Evolutionary conservation across 1,140 invertebrate genomes (phyloP).

Genomic region (Drosophila rufa): DNA sequence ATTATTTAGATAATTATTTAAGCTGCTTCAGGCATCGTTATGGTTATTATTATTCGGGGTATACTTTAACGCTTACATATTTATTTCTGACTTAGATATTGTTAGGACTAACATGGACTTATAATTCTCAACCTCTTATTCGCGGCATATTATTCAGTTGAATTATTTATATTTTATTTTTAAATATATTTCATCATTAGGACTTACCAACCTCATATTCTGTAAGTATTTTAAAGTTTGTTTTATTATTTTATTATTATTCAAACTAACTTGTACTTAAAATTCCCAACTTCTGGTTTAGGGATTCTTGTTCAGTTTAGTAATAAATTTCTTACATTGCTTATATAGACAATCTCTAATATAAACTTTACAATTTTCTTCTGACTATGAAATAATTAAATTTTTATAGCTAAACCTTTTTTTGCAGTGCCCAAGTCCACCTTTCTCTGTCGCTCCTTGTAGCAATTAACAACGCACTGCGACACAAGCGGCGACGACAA

Average conservation of each 20-base stretch:
- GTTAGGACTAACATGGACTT: background rate
- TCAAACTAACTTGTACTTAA: background rate
- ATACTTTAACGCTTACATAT: too few relatives aligned
- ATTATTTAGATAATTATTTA: background rate
- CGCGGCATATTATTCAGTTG: too few relatives aligned
- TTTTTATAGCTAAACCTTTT: background rate
- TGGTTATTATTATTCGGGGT: too few relatives aligned
- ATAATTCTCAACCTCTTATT: background rate
- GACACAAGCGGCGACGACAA: conserved; percentile 61
- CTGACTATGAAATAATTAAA: too few relatives aligned
- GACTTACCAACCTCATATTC: background rate
- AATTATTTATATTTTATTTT: too few relatives aligned
- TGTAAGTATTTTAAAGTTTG: background rate
- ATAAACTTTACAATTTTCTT: too few relatives aligned
- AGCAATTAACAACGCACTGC: conserved; percentile 78
- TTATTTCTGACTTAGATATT: too few relatives aligned
- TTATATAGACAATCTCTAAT: too few relatives aligned
- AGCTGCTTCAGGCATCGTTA: background rate
- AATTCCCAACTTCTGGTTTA: background rate
- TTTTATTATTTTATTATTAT: background rate
- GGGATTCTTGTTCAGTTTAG: background rate
- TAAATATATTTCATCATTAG: too few relatives aligned
- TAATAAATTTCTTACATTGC: too few relatives aligned
- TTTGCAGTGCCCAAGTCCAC: conserved; percentile 17
- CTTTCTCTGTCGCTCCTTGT: conserved; percentile 25